Evolutionary conservation across 1,140 invertebrate genomes (phyloP).

Genomic region (Holotrichia oblita): DNA sequence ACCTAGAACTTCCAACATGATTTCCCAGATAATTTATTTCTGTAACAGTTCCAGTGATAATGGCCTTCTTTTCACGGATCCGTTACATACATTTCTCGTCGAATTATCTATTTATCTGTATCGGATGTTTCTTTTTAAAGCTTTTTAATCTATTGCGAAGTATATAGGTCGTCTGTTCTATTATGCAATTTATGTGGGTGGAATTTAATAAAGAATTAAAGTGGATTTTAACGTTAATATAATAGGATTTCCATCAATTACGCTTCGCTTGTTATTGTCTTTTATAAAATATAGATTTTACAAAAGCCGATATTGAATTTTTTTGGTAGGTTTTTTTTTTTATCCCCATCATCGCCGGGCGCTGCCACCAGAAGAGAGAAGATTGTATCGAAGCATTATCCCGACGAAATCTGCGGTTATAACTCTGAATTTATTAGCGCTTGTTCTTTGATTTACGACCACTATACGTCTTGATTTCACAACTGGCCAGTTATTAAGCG

Average conservation of each 20-base stretch:
- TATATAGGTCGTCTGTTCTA: neutral
- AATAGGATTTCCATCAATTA: no score
- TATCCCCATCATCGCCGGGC: no score
- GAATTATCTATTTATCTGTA: no score
- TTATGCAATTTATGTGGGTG: neutral
- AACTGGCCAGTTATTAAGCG: constrained; percentile 5
- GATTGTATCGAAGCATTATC: neutral
- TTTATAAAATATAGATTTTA: no score
- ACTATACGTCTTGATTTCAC: constrained; percentile 7
- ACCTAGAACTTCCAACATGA: constrained; percentile 7
- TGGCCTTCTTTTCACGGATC: neutral
- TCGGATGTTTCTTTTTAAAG: constrained; percentile 4
- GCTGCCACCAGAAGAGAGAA: no score
- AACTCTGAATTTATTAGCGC: neutral
- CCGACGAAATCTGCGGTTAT: neutral
- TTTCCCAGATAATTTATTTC: constrained; percentile 2
- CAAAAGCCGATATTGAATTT: no score
- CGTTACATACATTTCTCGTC: neutral
- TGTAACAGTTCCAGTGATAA: neutral
- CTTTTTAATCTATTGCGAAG: neutral
- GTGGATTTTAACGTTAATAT: no score
- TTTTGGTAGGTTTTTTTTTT: no score
- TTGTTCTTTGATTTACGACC: neutral
- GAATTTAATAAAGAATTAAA: no score
- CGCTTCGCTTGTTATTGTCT: no score